These are phyloP conservation scores for Falco concolor DNA, from an alignment of 2,797 vertebrate species.

Conservation along the genomic window DNA sequence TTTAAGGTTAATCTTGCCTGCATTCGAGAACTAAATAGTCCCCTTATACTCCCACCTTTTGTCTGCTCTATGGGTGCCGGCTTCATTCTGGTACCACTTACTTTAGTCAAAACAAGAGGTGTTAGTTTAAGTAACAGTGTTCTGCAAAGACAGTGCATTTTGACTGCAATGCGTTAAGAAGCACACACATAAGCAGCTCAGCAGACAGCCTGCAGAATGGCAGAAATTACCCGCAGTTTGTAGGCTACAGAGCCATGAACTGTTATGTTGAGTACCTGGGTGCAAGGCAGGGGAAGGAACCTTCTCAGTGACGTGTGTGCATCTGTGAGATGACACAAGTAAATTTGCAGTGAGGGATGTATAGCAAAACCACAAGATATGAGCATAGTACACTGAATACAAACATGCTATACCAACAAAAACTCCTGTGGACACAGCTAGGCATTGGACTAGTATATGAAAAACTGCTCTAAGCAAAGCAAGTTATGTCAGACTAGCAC, in stretches of 20 bases:
- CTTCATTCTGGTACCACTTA: background rate
- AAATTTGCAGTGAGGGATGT: background rate
- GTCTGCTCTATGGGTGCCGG: background rate
- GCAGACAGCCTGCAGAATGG: background rate
- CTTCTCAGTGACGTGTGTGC: rapidly evolving
- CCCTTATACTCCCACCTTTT: background rate
- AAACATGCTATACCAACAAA: background rate
- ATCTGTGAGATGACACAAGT: background rate
- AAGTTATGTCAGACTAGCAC: background rate
- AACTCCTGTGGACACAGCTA: background rate
- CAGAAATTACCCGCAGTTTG: background rate
- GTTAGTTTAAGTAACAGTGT: background rate
- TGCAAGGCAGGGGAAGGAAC: background rate
- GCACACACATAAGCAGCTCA: background rate
- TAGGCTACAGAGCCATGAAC: background rate
- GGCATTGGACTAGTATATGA: rapidly evolving
- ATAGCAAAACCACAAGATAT: background rate
- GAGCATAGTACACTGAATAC: background rate
- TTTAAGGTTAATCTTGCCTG: background rate
- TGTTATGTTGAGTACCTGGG: background rate
- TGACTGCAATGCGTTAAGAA: background rate
- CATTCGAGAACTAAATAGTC: background rate
- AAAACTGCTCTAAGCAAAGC: background rate
- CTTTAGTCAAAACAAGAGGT: background rate
- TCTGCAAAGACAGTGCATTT: background rate